Evolutionary conservation across 2,113 vertebrate species (phyloP).

Genomic region (Microtus ochrogaster): DNA sequence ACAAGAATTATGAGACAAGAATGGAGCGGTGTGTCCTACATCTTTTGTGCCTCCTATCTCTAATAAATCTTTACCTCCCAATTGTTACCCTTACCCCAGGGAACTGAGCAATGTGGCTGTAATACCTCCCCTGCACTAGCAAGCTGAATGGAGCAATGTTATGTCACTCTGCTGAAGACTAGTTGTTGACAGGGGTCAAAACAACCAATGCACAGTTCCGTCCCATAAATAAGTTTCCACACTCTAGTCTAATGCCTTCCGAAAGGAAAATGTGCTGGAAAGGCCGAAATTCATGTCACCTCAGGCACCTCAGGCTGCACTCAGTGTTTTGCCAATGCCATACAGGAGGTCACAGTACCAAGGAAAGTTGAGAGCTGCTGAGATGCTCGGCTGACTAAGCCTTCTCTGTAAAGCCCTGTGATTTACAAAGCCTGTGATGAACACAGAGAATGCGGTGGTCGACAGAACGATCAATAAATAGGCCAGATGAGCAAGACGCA

Average conservation of each 20-base stretch:
- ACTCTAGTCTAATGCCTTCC: neutral
- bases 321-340: neutral
- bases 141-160: constrained; percentile 14
- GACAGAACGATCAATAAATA: neutral
- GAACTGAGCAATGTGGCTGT: neutral
- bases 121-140: neutral
- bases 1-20: constrained; percentile 57
- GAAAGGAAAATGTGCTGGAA: neutral
- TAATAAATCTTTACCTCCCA: constrained; percentile 62
- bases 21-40: neutral
- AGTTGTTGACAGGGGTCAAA: neutral
- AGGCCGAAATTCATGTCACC: neutral
- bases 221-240: neutral
- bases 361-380: neutral
- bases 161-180: constrained; percentile 33
- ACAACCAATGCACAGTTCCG: neutral
- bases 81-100: constrained; percentile 4
- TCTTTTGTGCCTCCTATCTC: neutral
- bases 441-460: neutral
- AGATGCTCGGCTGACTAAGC: neutral
- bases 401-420: neutral
- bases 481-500: neutral
- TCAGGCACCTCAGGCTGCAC: neutral
- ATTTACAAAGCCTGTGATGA: neutral
- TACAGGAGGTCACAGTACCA: neutral